phyloP scores from a whole-genome alignment of 1,140 invertebrate genomes.

The Aporrectodea caliginosa region DNA sequence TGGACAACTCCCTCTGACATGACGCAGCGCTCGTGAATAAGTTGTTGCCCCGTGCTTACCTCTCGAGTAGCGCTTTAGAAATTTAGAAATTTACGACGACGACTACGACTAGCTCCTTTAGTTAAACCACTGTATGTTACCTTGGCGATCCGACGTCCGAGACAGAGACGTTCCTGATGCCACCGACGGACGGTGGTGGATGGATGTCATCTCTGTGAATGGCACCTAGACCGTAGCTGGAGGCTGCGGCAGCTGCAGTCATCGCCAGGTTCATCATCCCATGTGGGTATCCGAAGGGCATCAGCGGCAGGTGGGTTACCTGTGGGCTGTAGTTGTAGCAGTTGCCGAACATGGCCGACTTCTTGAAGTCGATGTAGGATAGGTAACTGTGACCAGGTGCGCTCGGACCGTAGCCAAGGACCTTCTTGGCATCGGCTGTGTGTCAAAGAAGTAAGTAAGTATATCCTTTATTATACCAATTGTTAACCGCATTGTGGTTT shows the following conservation, averaged over 20 bases:
- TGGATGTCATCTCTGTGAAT: background rate
- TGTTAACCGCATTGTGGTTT: too few species aligned
- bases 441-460: too few species aligned
- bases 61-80: too few species aligned
- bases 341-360: slow-evolving; percentile 22
- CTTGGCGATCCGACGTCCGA: background rate
- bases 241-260: slow-evolving; percentile 1
- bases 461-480: too few species aligned
- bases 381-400: background rate
- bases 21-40: too few species aligned
- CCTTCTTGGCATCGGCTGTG: background rate
- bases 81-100: too few species aligned
- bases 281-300: slow-evolving; percentile 21
- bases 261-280: slow-evolving; percentile 28
- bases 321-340: slow-evolving; percentile 14
- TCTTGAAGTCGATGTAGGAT: slow-evolving; percentile 17
- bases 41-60: too few species aligned
- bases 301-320: slow-evolving; percentile 19
- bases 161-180: background rate
- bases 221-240: background rate
- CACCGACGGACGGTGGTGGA: background rate
- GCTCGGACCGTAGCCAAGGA: background rate
- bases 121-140: background rate
- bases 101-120: too few species aligned
- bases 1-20: too few species aligned